phyloP scores from a whole-genome alignment of 2,888 invertebrate species.

The Muschampia plurimacula region DNA sequence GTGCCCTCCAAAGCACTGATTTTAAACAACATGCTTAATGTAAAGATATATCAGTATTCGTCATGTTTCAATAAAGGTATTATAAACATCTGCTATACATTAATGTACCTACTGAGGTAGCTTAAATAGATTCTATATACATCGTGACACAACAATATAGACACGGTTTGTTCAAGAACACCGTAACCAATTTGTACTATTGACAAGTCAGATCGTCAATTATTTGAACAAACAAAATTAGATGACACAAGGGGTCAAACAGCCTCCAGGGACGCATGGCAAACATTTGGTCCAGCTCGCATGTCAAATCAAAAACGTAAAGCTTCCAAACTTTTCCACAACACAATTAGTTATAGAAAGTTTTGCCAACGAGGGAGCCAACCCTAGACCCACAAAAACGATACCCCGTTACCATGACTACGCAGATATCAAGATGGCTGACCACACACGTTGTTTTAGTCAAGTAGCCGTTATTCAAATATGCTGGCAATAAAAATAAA shows the following conservation, averaged over 20 bases:
- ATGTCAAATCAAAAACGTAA: slow-evolving; percentile 53
- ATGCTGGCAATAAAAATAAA: slow-evolving; percentile 47
- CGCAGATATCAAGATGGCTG: slow-evolving; percentile 59
- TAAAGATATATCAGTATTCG: no score
- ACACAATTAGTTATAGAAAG: slow-evolving; percentile 72
- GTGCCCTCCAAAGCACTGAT: no score
- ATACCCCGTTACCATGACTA: slow-evolving; percentile 63
- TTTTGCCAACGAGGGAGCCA: slow-evolving; percentile 64
- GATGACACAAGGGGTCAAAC: slow-evolving; percentile 38
- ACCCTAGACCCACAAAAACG: slow-evolving; percentile 59
- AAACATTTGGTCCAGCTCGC: slow-evolving; percentile 47
- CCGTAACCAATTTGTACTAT: slow-evolving; percentile 44
- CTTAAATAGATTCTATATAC: not conserved
- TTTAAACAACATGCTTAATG: no score
- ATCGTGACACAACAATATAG: slow-evolving; percentile 11
- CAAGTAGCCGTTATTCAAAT: slow-evolving; percentile 46
- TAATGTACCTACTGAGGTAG: not conserved
- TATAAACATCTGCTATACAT: no score
- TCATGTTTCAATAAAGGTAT: no score
- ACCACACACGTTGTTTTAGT: slow-evolving; percentile 49
- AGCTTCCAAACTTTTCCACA: slow-evolving; percentile 61
- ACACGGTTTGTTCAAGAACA: slow-evolving; percentile 8
- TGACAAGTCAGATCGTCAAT: slow-evolving; percentile 47
- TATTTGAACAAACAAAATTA: slow-evolving; percentile 46
- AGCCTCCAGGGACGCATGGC: slow-evolving; percentile 39